Base-by-base conservation (phyloP, 2,888 invertebrate genomes). In the Scrobipalpa atriplicella region DNA sequence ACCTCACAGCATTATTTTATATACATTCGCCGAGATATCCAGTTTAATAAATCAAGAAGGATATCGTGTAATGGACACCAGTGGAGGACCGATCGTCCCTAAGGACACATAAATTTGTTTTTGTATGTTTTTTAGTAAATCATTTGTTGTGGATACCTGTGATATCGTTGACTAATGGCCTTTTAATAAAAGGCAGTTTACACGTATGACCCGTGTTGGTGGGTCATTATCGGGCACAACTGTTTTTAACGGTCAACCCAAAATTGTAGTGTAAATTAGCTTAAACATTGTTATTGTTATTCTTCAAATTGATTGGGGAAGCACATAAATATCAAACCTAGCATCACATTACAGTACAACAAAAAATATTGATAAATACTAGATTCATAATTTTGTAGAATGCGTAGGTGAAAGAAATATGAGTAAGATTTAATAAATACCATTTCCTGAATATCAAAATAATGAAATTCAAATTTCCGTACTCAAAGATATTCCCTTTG, bases 11-110 rank as follows among this genome's bases (percentile, higher is more conserved):
- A 58, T 58, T 58, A 58, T 58, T 58, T 58, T 58, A 58, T 58
- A 58, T 58, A 82, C 79, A 80, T 85, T 84, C 80, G 81, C 82
- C 79, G 81, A 82, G 85, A 85, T 86, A 84, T 81, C 81, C 78
- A 80, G 77, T 77, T 80, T 82, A 88, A 90, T 90, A 91, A 90
- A 92, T 91, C 90, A 90, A 85, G 84, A 72, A 85, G 88, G 89
- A 90, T 89, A 90, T 87, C 88, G 82, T 83, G 89, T 89, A 90
- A 90, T 88, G 88, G 88, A 89, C 87, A 89, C 88, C 87, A 41
- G 65, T 77, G 70, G 72, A 72, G 75, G 75, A 76, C 58, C 58
- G 76, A 80, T 74, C 73, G 83, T 89, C 90, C 88, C 89, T 75
- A 78, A 80, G 80, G 89, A 86, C 81, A 82, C 86, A 89, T 90